A percentile compares a stretch with the other conserved stretches of the same genome.
These are phyloP conservation scores for Rhyacophila evoluta DNA, from an alignment of 2,888 invertebrate species.

Conservation along the genomic window DNA sequence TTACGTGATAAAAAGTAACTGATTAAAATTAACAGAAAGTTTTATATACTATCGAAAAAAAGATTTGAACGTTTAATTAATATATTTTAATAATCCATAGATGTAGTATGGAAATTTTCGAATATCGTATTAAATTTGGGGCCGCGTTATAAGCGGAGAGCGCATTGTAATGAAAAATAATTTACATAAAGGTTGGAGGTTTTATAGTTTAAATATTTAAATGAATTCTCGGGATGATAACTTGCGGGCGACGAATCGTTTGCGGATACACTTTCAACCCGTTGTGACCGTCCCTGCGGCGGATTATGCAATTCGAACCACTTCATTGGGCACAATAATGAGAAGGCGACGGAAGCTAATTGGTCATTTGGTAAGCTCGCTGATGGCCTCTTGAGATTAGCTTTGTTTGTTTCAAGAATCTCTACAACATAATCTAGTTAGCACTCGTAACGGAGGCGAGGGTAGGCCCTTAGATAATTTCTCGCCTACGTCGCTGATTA, in stretches of 20 bases:
- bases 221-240: not conserved
- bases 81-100: too few species aligned
- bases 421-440: conserved; percentile 22
- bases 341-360: conserved; percentile 22
- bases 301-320: conserved; percentile 18
- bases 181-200: too few species aligned
- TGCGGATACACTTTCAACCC: not conserved
- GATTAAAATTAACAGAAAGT: too few species aligned
- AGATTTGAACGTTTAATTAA: too few species aligned
- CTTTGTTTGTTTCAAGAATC: conserved; percentile 24
- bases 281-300: not conserved
- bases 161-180: too few species aligned
- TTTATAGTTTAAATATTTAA: too few species aligned
- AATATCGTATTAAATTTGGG: too few species aligned
- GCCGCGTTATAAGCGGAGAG: too few species aligned
- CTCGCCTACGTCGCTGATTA: not conserved
- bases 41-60: too few species aligned
- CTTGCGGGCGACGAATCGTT: not conserved
- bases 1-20: too few species aligned
- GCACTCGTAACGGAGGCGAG: conserved; percentile 2
- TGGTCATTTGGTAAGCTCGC: conserved; percentile 18
- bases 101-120: too few species aligned
- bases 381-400: conserved; percentile 22
- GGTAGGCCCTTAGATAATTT: not conserved
- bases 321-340: conserved; percentile 24